A percentile compares a stretch with the other conserved stretches of the same genome.
Conservation (phyloP, 2,113 vertebrate species). For the Tursiops truncatus region DNA sequence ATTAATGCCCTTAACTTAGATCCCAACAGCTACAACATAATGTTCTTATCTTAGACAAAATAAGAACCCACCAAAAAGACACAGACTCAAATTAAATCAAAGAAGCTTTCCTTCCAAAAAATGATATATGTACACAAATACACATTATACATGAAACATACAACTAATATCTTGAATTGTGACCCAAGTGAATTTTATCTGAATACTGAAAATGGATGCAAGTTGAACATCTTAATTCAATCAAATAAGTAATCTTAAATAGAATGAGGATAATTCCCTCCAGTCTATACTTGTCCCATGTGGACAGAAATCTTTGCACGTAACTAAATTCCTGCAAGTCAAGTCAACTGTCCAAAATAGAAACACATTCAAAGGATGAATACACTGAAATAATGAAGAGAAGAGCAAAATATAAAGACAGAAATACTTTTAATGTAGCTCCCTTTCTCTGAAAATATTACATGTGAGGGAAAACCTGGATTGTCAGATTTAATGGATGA, state of each 20-base stretch:
- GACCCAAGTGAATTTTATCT: conserved; percentile 34
- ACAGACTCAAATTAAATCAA: background rate
- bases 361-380: conserved; percentile 15
- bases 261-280: conserved; percentile 17
- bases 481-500: background rate
- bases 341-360: conserved; percentile 11
- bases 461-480: background rate
- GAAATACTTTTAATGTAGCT: background rate
- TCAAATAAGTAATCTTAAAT: conserved; percentile 25
- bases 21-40: conserved; percentile 49
- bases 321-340: background rate
- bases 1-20: conserved; percentile 12
- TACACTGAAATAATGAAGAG: background rate
- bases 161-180: background rate
- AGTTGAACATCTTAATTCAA: conserved; percentile 15
- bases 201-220: background rate
- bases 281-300: background rate
- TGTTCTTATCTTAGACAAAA: conserved; percentile 36
- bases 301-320: conserved; percentile 16
- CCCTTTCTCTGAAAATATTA: background rate
- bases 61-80: background rate
- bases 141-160: background rate
- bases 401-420: background rate
- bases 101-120: background rate
- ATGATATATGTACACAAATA: background rate